These are phyloP conservation scores for Diarsia mendica DNA, from an alignment of 2,888 invertebrate genomes.

Conservation along the genomic window DNA sequence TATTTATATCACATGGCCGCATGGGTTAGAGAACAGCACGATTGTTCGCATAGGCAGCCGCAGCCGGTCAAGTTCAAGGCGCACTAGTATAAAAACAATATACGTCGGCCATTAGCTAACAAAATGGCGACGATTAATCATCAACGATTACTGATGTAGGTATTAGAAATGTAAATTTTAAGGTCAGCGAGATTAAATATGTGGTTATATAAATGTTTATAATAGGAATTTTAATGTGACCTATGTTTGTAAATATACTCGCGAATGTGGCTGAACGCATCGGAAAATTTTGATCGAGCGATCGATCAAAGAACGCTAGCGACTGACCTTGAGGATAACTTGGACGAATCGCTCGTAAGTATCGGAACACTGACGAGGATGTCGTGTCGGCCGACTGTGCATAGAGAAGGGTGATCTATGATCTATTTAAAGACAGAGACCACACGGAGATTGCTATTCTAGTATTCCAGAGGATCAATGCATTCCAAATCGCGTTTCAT, in stretches of 20 bases:
- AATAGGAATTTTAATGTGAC: slow-evolving; percentile 49
- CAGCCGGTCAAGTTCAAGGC: slow-evolving; percentile 73
- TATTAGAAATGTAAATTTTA: slow-evolving; percentile 66
- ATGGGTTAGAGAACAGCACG: slow-evolving; percentile 36
- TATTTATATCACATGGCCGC: slow-evolving; percentile 27
- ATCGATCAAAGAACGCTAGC: slow-evolving; percentile 18
- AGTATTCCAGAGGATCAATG: slow-evolving; percentile 7
- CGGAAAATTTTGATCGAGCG: slow-evolving; percentile 33
- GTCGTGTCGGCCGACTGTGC: background rate
- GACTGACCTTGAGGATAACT: slow-evolving; percentile 25
- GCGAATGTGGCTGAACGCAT: slow-evolving; percentile 33
- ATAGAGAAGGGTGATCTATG: slow-evolving; percentile 9
- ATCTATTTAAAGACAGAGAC: slow-evolving; percentile 28
- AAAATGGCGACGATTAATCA: slow-evolving; percentile 67
- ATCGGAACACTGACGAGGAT: background rate
- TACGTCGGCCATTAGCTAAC: slow-evolving; percentile 56
- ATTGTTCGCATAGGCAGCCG: slow-evolving; percentile 45
- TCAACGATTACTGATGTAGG: slow-evolving; percentile 54
- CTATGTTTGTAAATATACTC: slow-evolving; percentile 57
- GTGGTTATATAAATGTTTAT: slow-evolving; percentile 51
- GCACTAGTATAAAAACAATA: slow-evolving; percentile 58
- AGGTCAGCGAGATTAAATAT: slow-evolving; percentile 64
- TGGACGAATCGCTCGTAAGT: background rate
- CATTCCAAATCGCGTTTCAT: slow-evolving; percentile 19
- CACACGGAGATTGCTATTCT: slow-evolving; percentile 24